Percentiles rank a stretch among this genome's conserved stretches.
Conservation (phyloP, 2,797 vertebrate genomes). For the Cossypha niveicapilla region DNA sequence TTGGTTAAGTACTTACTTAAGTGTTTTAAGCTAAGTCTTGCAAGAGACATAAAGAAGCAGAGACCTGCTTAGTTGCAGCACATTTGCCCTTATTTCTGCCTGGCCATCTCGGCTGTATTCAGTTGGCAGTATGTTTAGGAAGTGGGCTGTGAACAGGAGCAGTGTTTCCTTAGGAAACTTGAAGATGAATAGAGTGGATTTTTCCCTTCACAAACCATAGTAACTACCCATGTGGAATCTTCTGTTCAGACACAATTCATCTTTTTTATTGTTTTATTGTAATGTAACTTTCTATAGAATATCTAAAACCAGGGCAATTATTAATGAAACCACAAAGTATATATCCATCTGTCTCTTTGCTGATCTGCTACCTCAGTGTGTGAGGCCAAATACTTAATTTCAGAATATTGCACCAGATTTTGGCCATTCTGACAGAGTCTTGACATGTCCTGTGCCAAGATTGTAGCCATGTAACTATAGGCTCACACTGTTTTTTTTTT, state of each 20-base stretch:
- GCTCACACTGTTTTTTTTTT: neutral
- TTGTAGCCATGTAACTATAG: neutral
- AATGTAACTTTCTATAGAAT: neutral
- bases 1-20: neutral
- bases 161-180: neutral
- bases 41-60: neutral
- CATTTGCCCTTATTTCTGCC: neutral
- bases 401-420: neutral
- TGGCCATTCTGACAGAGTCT: neutral
- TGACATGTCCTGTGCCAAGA: neutral
- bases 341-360: neutral
- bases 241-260: neutral
- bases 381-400: neutral
- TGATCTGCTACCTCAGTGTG: neutral
- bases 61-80: neutral
- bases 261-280: neutral
- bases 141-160: neutral
- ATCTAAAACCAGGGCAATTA: neutral
- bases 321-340: neutral
- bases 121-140: neutral
- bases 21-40: neutral
- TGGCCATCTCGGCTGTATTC: accelerated
- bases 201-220: neutral
- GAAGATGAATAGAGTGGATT: neutral
- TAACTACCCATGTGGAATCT: neutral